These are phyloP conservation scores for Heteromormyrus szaboi DNA, from an alignment of 2,797 vertebrate species.

Conservation along the genomic window DNA sequence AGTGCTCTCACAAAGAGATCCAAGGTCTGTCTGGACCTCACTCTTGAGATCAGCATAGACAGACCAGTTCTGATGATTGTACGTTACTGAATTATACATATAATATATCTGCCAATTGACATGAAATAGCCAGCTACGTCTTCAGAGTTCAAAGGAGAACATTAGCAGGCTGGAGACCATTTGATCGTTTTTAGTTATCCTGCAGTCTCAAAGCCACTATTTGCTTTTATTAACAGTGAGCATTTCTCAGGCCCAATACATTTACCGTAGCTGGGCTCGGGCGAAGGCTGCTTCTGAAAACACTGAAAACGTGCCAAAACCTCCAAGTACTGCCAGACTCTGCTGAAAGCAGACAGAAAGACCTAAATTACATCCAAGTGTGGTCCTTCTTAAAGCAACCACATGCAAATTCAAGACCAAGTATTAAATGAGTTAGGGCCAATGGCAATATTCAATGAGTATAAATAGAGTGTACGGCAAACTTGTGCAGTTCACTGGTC, in stretches of 20 bases:
- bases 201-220: slow-evolving; percentile 33
- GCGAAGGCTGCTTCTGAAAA: slow-evolving; percentile 42
- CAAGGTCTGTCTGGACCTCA: not conserved
- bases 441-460: slow-evolving; percentile 23
- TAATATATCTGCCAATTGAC: slow-evolving; percentile 6
- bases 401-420: slow-evolving; percentile 41
- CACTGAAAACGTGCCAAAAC: slow-evolving; percentile 40
- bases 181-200: slow-evolving; percentile 7
- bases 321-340: slow-evolving; percentile 43
- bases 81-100: slow-evolving; percentile 1
- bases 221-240: slow-evolving; percentile 34
- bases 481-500: slow-evolving; percentile 24
- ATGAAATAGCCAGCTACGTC: slow-evolving; percentile 10
- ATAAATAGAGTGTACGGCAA: slow-evolving; percentile 31
- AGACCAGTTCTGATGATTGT: not conserved
- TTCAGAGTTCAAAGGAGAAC: slow-evolving; percentile 11
- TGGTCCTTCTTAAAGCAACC: slow-evolving; percentile 41
- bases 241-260: slow-evolving; percentile 31
- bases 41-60: not conserved
- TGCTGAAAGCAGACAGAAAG: slow-evolving; percentile 39
- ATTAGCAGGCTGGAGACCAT: slow-evolving; percentile 5
- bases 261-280: slow-evolving; percentile 23
- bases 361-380: slow-evolving; percentile 46
- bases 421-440: slow-evolving; percentile 37
- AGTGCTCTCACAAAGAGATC: not conserved